phyloP scores from a whole-genome alignment of 2,113 vertebrate species.

The Lepus americanus region DNA sequence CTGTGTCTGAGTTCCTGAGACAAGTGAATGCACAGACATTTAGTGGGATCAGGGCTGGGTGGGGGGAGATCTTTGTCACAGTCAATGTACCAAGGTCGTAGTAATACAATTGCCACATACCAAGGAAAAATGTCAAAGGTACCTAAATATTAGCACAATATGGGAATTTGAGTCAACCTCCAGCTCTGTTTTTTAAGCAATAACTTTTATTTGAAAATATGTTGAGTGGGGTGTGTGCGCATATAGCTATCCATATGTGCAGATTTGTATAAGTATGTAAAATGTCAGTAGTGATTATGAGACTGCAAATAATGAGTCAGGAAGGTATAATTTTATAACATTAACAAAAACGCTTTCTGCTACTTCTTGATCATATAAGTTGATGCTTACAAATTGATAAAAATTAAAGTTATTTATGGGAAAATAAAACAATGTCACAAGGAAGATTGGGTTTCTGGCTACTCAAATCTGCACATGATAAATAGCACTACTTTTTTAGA shows the following conservation, averaged over 20 bases:
- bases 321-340: background rate
- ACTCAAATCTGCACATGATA: no score
- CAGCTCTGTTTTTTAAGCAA: background rate
- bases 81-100: background rate
- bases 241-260: background rate
- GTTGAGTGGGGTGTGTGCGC: background rate
- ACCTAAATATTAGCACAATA: background rate
- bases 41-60: no score
- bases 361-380: background rate
- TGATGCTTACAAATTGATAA: background rate
- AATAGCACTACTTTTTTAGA: no score
- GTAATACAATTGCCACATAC: background rate
- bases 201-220: background rate
- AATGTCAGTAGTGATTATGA: background rate
- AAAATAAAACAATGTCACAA: background rate
- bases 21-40: background rate
- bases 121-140: background rate
- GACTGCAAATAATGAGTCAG: background rate
- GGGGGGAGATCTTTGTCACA: background rate
- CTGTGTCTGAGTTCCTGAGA: background rate
- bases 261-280: background rate
- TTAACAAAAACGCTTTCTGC: background rate
- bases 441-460: background rate
- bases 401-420: background rate
- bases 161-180: background rate